Conservation (phyloP, 1,140 invertebrate genomes). For the Danaus plexippus region DNA sequence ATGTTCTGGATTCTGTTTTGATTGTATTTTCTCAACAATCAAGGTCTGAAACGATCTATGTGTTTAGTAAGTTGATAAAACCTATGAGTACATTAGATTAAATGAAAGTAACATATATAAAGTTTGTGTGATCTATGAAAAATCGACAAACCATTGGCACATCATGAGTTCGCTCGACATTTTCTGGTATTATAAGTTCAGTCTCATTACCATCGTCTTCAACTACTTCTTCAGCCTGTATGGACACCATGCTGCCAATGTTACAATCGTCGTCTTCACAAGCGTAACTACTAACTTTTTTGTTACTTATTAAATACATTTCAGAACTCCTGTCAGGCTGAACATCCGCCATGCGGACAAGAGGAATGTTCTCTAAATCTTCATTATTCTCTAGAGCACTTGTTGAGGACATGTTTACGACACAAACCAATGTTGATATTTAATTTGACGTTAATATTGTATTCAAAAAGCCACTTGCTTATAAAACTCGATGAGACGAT, state of each 20-base stretch:
- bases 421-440: constrained; percentile 12
- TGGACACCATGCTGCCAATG: constrained; percentile 49
- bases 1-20: constrained; percentile 28
- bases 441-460: neutral
- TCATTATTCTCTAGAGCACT: constrained; percentile 39
- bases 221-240: constrained; percentile 35
- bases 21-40: constrained; percentile 11
- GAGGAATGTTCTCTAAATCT: constrained; percentile 43
- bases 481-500: no score
- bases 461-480: no score
- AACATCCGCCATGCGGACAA: constrained; percentile 55
- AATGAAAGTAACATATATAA: neutral
- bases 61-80: neutral
- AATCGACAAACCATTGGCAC: constrained; percentile 4
- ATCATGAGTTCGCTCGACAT: constrained; percentile 1
- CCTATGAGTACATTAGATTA: neutral
- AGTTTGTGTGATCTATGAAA: neutral
- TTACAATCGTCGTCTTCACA: constrained; percentile 46
- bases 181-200: constrained; percentile 2
- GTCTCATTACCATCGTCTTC: constrained; percentile 8
- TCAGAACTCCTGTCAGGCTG: constrained; percentile 40
- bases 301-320: constrained; percentile 15
- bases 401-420: constrained; percentile 31
- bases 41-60: constrained; percentile 7
- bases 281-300: constrained; percentile 25